Base-by-base conservation (phyloP, 1,140 invertebrate species). In the Ruditapes philippinarum region DNA sequence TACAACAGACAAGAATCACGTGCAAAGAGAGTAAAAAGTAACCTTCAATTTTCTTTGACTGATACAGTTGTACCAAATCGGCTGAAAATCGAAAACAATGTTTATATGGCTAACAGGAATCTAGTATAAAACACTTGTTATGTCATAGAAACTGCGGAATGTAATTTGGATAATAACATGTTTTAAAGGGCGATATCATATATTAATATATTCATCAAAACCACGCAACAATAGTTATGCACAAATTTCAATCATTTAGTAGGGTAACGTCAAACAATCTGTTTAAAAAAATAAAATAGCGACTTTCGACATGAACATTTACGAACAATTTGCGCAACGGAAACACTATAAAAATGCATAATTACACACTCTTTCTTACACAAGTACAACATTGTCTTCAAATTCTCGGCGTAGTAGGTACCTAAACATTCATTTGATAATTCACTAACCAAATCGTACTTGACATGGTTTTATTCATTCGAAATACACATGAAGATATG, bases 21-120 rank as follows among this genome's bases (percentile, higher is more conserved):
- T 82, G 60, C 62, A 65, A 84, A 60, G 28, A 81, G 19, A 84
- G 25, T 70, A 73, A n/a, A 85, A 78, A 62, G 42, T 79, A 79
- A 88, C 85, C 85, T 88, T 88, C 74, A 68, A 88, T 45, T 88
- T 88, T 88, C 85, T 88, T 88, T 76, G 76, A 68, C 85, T 88
- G 85, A 78, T 88, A 79, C 62, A 79, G 85, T 80, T 88, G 85
- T 51, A 88, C 85, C 57, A 88, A 80, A 65, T 88, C 85, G 38
- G 85, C 85, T 88, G 85, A 88, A 88, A 88, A 42, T 84, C 25
- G 42, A 49, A 78, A 78, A 78, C 54, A 78, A 49, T 36, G 14
- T 17, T 70, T 70, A 5, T 17, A 70, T 31, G 9, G 22, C 51
- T 54, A 19, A 54, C 22, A 5, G 22, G 51, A 54, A 14, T 4